Evolutionary conservation across 2,888 invertebrate genomes (phyloP).

Genomic region (Antitype chi): DNA sequence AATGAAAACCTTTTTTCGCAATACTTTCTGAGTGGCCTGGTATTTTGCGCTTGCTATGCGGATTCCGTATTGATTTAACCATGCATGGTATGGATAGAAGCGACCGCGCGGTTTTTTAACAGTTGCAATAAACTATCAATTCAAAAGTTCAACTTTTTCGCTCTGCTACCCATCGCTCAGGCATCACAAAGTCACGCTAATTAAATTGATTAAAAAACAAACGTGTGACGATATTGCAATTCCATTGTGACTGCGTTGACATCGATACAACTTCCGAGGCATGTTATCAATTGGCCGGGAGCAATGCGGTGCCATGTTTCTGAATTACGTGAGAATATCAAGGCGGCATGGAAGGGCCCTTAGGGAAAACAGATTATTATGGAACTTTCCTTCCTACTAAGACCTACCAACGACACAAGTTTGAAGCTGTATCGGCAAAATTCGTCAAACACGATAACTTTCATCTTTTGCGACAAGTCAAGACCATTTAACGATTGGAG

Average conservation of each 20-base stretch:
- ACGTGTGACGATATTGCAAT: slow-evolving; percentile 27
- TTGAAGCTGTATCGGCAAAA: neutral
- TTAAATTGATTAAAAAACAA: slow-evolving; percentile 52
- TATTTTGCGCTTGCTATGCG: neutral
- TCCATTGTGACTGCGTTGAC: slow-evolving; percentile 31
- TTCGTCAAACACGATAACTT: slow-evolving; percentile 8
- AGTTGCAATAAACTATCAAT: neutral
- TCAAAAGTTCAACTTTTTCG: neutral
- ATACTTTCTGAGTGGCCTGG: too few species aligned
- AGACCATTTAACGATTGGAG: neutral
- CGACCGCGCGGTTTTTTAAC: neutral
- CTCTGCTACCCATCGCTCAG: slow-evolving; percentile 4
- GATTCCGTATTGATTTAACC: slow-evolving; percentile 5
- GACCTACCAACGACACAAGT: neutral
- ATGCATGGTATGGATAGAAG: neutral
- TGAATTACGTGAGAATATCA: slow-evolving; percentile 31
- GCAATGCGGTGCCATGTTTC: slow-evolving; percentile 22
- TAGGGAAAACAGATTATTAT: slow-evolving; percentile 6
- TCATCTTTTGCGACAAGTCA: neutral
- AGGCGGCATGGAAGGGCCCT: neutral
- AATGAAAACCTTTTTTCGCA: too few species aligned
- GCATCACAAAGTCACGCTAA: slow-evolving; percentile 20
- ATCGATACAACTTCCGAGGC: slow-evolving; percentile 10
- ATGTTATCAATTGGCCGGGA: slow-evolving; percentile 27
- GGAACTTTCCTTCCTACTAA: neutral